Conservation (phyloP, 2,113 vertebrate species). For the Tetraodon nigroviridis region DNA sequence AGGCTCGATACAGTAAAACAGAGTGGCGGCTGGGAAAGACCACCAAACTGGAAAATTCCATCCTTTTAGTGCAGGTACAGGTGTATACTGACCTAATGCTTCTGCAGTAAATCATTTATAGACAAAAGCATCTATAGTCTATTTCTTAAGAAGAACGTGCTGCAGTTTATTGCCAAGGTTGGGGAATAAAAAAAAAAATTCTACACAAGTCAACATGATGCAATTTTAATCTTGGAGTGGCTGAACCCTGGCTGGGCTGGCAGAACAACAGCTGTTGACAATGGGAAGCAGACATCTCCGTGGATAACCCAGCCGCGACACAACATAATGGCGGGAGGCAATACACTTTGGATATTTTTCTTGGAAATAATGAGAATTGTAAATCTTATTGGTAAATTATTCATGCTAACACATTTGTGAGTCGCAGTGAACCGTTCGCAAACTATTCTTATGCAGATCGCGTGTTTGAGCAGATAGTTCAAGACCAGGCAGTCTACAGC, state of each 20-base stretch:
- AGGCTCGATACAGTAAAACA: conserved; percentile 41
- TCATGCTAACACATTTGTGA: conserved; percentile 33
- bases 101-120: conserved; percentile 55
- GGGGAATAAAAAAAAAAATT: conserved; percentile 3
- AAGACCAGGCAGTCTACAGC: conserved; percentile 23
- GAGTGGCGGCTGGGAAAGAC: conserved; percentile 19
- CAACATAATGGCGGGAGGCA: conserved; percentile 7
- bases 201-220: conserved; percentile 22
- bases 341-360: conserved; percentile 27
- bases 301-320: conserved; percentile 15
- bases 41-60: conserved; percentile 35
- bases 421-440: conserved; percentile 24
- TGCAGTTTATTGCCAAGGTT: conserved; percentile 11
- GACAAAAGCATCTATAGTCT: conserved; percentile 38
- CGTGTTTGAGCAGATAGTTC: conserved; percentile 24
- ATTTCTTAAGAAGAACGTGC: conserved; percentile 4
- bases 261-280: conserved; percentile 1
- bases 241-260: conserved; percentile 4
- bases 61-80: conserved; percentile 15
- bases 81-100: conserved; percentile 35
- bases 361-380: conserved; percentile 11
- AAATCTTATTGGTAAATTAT: conserved; percentile 28
- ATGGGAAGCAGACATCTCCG: neutral
- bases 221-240: conserved; percentile 32
- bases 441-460: conserved; percentile 8